phyloP scores from a whole-genome alignment of 2,888 invertebrate genomes.

The Eristalinus aeneus region DNA sequence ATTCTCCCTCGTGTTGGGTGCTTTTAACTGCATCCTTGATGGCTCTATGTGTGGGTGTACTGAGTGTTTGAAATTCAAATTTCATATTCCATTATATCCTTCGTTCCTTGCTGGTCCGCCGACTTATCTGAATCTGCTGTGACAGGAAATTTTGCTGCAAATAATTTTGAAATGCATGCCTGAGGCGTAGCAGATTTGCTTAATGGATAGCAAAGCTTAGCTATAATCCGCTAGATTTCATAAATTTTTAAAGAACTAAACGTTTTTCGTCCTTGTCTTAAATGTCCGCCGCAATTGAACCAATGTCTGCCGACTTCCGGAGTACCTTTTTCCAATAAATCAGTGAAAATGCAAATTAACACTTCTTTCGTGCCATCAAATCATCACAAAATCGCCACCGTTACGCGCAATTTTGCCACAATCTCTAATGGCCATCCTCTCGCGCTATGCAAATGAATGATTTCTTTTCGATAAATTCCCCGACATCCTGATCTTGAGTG shows the following conservation, averaged over 20 bases:
- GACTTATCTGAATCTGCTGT: not conserved
- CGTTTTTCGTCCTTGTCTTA: no score
- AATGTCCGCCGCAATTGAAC: not conserved
- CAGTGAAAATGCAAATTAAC: conserved; percentile 54
- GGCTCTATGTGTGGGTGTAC: not conserved
- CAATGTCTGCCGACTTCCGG: not conserved
- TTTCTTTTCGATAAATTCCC: conserved; percentile 53
- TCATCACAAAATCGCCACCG: conserved; percentile 47
- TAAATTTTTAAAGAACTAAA: no score
- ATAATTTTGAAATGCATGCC: not conserved
- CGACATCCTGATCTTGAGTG: conserved; percentile 58
- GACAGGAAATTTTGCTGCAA: not conserved
- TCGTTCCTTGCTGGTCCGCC: not conserved
- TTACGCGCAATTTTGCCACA: conserved; percentile 40
- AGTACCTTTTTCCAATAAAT: conserved; percentile 43
- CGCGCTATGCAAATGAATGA: conserved; percentile 54
- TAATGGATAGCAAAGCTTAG: not conserved
- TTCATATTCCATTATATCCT: conserved; percentile 51
- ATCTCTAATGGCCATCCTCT: conserved; percentile 25
- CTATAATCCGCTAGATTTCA: no score
- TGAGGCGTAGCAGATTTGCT: not conserved
- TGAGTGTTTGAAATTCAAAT: conserved; percentile 34
- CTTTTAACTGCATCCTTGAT: conserved; percentile 4
- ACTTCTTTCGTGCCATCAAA: conserved; percentile 44
- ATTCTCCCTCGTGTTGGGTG: not conserved